Evolutionary conservation across 64 coral and sea anemone genomes (phyloP).

Genomic region (Catalaphyllia jardinei): DNA sequence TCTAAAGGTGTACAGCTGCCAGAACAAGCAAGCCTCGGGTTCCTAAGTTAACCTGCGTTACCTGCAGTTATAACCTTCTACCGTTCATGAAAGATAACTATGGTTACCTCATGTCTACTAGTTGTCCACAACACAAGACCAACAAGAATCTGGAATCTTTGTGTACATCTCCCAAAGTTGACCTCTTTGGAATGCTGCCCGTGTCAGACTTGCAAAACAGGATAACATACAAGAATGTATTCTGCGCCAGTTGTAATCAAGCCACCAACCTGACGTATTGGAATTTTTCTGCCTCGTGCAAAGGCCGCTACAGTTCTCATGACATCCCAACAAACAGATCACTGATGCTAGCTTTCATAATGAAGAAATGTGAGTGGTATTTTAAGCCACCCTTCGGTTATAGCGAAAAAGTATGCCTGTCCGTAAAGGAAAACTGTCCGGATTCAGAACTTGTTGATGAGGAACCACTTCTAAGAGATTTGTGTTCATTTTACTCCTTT

Average conservation of each 20-base stretch:
- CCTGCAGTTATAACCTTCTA: too few relatives aligned
- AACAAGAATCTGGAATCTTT: neutral
- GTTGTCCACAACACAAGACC: neutral
- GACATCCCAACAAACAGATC: neutral
- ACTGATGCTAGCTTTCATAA: neutral
- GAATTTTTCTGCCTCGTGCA: slow-evolving; percentile 1
- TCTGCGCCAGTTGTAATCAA: slow-evolving; percentile 39
- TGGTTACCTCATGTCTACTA: slow-evolving; percentile 7
- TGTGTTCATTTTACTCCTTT: slow-evolving; percentile 16
- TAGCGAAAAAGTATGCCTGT: neutral
- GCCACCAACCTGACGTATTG: slow-evolving; percentile 19
- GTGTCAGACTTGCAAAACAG: slow-evolving; percentile 2
- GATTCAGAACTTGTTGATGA: neutral
- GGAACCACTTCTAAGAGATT: neutral
- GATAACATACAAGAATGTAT: slow-evolving; percentile 25
- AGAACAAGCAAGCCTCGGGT: neutral
- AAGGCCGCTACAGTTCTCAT: too few relatives aligned
- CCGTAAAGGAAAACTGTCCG: neutral
- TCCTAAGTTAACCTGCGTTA: neutral
- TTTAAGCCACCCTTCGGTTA: neutral
- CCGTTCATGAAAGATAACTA: neutral
- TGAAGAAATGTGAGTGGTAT: neutral
- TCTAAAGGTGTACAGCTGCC: neutral
- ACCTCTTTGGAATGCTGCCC: slow-evolving; percentile 4
- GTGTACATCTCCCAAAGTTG: neutral